Evolutionary conservation across 35 echinoderm and acorn worm genomes (phyloP).

Genomic region (Amphiura filiformis): DNA sequence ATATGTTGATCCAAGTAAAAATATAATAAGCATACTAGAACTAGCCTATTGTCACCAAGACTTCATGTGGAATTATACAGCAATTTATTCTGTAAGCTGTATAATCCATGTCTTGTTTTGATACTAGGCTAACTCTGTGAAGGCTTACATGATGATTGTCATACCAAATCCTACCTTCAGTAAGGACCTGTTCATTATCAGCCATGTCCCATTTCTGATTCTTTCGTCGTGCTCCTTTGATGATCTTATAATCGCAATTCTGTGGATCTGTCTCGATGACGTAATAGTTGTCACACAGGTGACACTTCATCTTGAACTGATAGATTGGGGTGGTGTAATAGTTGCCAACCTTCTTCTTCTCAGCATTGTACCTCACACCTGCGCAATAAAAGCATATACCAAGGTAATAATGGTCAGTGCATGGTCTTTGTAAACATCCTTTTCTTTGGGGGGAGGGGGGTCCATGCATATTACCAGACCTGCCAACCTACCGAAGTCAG

Average conservation of each 20-base stretch:
- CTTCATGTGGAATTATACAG: no score
- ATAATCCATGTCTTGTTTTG: no score
- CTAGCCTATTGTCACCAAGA: no score
- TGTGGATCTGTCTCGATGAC: conserved; percentile 94
- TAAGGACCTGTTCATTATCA: conserved; percentile 93
- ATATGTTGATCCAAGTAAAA: no score
- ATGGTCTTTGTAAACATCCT: not conserved
- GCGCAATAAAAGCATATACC: not conserved
- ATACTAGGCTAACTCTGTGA: no score
- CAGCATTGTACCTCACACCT: conserved; percentile 98
- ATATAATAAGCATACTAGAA: no score
- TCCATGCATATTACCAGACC: no score
- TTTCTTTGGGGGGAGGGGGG: no score
- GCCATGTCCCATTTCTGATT: conserved; percentile 99
- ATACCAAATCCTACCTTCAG: no score
- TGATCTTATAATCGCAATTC: conserved; percentile 85
- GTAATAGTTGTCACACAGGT: conserved; percentile 95
- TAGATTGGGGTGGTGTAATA: conserved; percentile 99
- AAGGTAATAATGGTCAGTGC: not conserved
- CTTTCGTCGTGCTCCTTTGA: conserved; percentile 81
- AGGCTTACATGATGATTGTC: no score
- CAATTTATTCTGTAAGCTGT: no score
- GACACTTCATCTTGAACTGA: conserved; percentile 97
- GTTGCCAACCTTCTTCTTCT: conserved; percentile 96
- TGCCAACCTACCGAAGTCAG: no score